These are phyloP conservation scores for Megaptera novaeangliae DNA, from an alignment of 2,113 vertebrate genomes.

Conservation along the genomic window DNA sequence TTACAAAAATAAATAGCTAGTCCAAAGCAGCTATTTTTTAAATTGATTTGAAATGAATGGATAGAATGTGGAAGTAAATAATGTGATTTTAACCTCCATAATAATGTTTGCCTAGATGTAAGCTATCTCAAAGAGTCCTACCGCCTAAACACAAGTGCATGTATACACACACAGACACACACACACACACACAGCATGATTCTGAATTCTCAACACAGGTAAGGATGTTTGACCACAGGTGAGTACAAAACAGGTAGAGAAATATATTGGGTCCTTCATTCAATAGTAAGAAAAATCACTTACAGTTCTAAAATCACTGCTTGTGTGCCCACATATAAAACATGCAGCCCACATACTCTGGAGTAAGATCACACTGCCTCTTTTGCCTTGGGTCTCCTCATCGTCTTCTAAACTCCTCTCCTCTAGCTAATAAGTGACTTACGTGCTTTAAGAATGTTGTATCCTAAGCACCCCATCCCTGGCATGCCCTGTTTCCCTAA, in stretches of 20 bases:
- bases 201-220: neutral
- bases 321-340: neutral
- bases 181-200: neutral
- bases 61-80: neutral
- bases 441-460: neutral
- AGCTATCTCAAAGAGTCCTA: neutral
- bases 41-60: constrained; percentile 18
- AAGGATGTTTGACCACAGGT: neutral
- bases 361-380: neutral
- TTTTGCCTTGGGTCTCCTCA: neutral
- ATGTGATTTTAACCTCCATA: neutral
- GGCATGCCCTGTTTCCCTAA: neutral
- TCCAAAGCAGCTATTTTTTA: neutral
- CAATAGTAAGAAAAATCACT: neutral
- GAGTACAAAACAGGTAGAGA: neutral
- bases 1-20: constrained; percentile 34
- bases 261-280: neutral
- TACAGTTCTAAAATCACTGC: neutral
- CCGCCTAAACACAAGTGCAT: neutral
- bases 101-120: neutral
- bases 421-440: neutral
- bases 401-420: neutral
- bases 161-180: neutral
- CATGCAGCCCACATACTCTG: neutral
- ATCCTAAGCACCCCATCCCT: neutral